Evolutionary conservation across 2,113 vertebrate genomes (phyloP).

Genomic region (Calonectris borealis): DNA sequence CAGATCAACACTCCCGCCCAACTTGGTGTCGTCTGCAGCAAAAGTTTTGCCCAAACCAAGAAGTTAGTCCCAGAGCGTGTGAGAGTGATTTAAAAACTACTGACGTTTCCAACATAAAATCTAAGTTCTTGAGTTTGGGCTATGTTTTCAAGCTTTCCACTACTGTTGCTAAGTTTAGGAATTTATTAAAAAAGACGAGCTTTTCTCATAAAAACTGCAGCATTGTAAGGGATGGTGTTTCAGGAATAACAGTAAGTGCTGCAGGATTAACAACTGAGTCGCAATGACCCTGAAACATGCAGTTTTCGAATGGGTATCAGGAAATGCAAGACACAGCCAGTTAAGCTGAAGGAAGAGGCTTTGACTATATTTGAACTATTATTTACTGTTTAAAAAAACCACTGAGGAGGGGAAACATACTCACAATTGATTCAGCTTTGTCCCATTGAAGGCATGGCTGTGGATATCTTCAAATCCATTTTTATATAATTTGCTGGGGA

Average conservation of each 20-base stretch:
- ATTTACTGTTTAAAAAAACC: background rate
- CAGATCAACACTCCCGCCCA: no score
- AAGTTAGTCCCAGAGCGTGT: accelerated
- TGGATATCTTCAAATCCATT: slow-evolving; percentile 90
- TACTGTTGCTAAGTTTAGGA: background rate
- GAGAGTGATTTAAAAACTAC: background rate
- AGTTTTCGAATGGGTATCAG: background rate
- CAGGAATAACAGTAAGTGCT: background rate
- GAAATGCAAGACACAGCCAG: background rate
- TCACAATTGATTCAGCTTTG: slow-evolving; percentile 87
- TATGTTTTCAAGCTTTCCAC: background rate
- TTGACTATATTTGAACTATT: background rate
- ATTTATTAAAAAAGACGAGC: background rate
- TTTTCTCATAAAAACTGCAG: background rate
- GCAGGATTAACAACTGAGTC: background rate
- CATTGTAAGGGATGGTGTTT: background rate
- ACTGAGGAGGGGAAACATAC: slow-evolving; percentile 47
- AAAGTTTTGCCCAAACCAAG: background rate
- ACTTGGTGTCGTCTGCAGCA: background rate
- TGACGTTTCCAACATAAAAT: background rate
- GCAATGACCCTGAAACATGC: background rate
- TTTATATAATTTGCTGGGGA: slow-evolving; percentile 83
- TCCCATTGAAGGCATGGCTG: slow-evolving; percentile 88
- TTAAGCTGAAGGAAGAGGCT: background rate
- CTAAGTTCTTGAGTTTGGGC: background rate